Conservation (phyloP, 2,797 vertebrate genomes). For the Mormyrops attenuatus region DNA sequence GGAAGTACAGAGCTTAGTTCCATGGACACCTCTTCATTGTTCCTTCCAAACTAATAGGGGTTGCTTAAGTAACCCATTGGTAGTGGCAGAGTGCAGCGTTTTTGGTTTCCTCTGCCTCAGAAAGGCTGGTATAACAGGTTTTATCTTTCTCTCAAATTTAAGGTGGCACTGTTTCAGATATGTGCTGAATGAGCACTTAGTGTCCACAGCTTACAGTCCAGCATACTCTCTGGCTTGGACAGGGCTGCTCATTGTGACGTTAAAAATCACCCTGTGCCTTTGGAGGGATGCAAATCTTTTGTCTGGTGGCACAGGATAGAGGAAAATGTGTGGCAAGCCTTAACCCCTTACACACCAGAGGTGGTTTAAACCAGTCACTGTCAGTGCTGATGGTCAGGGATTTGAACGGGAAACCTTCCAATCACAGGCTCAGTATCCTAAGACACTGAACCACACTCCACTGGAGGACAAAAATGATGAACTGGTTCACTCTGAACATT, state of each 20-base stretch:
- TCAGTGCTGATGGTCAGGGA: background rate
- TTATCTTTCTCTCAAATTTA: background rate
- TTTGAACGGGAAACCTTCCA: background rate
- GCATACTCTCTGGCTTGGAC: background rate
- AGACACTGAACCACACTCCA: background rate
- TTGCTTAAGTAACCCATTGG: background rate
- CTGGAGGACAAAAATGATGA: background rate
- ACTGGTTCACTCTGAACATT: background rate
- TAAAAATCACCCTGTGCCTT: background rate
- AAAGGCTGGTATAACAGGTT: background rate
- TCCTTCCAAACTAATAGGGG: background rate
- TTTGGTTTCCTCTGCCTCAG: background rate
- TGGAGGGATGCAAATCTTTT: background rate
- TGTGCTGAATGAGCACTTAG: background rate
- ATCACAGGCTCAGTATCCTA: background rate
- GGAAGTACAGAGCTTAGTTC: background rate
- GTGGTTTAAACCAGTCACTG: background rate
- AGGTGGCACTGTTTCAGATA: background rate
- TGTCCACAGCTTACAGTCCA: background rate
- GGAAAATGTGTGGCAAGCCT: background rate
- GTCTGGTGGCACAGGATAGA: background rate
- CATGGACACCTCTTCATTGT: background rate
- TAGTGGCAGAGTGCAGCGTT: background rate
- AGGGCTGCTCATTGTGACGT: background rate
- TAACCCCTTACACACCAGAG: background rate